A percentile compares a stretch with the other conserved stretches of the same genome.
Evolutionary conservation across 64 coral and sea anemone species (phyloP).

Genomic region (Stylophora pistillata): DNA sequence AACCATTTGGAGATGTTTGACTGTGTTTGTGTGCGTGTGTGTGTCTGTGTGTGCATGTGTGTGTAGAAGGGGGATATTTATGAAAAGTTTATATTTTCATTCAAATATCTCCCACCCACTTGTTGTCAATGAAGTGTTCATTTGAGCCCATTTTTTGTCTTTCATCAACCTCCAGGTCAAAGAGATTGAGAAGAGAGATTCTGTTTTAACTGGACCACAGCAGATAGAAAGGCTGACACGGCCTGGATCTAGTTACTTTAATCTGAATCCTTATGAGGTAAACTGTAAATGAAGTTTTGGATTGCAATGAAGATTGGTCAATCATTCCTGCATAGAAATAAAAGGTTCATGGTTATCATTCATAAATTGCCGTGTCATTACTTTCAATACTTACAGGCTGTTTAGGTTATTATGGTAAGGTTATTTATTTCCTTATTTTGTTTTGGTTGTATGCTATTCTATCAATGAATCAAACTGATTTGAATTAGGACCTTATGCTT

Average conservation of each 20-base stretch:
- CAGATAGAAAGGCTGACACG: slow-evolving; percentile 94
- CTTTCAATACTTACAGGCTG: background rate
- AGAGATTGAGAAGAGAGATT: slow-evolving; percentile 90
- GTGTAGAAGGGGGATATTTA: no score
- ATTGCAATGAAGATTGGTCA: background rate
- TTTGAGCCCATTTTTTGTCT: no score
- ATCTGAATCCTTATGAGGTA: slow-evolving; percentile 98
- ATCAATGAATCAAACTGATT: no score
- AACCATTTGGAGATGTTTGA: no score
- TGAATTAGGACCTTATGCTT: no score
- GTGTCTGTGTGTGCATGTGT: no score
- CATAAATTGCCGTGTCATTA: background rate
- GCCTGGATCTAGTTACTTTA: slow-evolving; percentile 93
- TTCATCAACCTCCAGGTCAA: slow-evolving; percentile 80
- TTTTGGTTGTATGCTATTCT: no score
- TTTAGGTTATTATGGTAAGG: background rate
- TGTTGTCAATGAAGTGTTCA: no score
- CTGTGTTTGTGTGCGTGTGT: background rate
- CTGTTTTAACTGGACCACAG: slow-evolving; percentile 82
- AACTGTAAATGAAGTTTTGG: background rate
- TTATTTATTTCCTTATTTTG: background rate
- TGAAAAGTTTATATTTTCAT: no score
- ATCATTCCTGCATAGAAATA: background rate
- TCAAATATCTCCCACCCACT: no score
- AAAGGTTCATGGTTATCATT: background rate